phyloP scores from a whole-genome alignment of 2,888 invertebrate genomes.

The Leucozona laternaria region DNA sequence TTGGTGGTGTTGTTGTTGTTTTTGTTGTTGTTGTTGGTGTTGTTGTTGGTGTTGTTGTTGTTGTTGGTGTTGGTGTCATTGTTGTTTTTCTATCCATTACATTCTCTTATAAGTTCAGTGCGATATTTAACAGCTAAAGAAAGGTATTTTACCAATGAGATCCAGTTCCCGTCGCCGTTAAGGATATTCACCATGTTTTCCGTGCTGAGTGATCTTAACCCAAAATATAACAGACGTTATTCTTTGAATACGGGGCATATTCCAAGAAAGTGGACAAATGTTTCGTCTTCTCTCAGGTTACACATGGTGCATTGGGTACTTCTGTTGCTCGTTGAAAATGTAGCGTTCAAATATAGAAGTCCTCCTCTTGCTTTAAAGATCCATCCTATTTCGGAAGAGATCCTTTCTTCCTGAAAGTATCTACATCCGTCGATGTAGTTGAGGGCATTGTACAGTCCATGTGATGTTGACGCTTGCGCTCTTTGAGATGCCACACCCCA shows the following conservation, averaged over 20 bases:
- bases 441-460: background rate
- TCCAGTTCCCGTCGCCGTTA: no score
- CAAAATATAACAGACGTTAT: background rate
- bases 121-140: no score
- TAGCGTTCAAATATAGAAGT: background rate
- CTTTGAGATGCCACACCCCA: background rate
- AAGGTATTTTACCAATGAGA: no score
- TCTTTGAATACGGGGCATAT: background rate
- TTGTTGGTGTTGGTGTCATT: no score
- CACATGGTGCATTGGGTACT: background rate
- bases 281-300: background rate
- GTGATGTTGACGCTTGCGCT: background rate
- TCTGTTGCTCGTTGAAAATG: background rate
- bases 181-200: no score
- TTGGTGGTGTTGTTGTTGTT: no score
- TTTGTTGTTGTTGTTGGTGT: no score
- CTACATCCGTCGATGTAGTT: background rate
- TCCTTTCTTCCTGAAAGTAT: background rate
- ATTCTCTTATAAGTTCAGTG: no score
- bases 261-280: background rate
- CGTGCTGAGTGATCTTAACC: background rate
- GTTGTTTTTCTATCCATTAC: no score
- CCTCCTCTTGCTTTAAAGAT: background rate
- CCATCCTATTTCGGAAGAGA: background rate
- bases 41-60: no score